These are phyloP conservation scores for Stichopus horrens DNA, from an alignment of 53 echinoderm and acorn worm genomes.

Conservation along the genomic window DNA sequence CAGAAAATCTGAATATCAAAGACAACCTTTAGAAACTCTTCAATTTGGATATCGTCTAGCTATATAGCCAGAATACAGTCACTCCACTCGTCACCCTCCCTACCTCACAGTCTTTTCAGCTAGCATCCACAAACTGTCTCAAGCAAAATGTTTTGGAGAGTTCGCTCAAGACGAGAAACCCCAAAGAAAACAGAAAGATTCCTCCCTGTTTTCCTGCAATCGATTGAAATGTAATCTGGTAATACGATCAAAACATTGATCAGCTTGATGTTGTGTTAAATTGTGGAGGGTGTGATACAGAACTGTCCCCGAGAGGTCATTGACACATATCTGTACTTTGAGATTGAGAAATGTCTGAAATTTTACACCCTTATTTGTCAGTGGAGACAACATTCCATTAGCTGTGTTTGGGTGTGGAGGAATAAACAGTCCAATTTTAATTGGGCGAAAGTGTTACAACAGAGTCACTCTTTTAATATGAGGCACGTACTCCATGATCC, in stretches of 20 bases:
- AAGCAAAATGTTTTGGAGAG: constrained; percentile 8
- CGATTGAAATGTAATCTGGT: constrained; percentile 10
- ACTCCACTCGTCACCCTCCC: no score
- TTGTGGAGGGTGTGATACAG: not conserved
- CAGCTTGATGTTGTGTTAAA: constrained; percentile 21
- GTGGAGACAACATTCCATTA: not conserved
- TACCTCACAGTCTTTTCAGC: no score
- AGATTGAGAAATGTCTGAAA: constrained; percentile 1
- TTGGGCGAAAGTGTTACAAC: no score
- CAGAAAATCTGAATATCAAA: no score
- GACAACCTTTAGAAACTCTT: no score
- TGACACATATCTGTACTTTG: constrained; percentile 22
- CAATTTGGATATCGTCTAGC: no score
- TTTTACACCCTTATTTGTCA: constrained; percentile 3
- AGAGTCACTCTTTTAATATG: no score
- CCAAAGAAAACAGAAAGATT: not conserved
- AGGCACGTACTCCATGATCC: no score
- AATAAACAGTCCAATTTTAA: not conserved
- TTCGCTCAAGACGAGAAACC: not conserved
- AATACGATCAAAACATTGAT: constrained; percentile 39
- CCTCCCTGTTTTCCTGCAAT: constrained; percentile 15
- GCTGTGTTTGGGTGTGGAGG: constrained; percentile 3
- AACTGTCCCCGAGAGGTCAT: constrained; percentile 20
- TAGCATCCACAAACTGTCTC: not conserved
- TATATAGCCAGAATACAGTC: no score